Base-by-base conservation (phyloP, 2,888 invertebrate genomes). In the Anorthoa munda region DNA sequence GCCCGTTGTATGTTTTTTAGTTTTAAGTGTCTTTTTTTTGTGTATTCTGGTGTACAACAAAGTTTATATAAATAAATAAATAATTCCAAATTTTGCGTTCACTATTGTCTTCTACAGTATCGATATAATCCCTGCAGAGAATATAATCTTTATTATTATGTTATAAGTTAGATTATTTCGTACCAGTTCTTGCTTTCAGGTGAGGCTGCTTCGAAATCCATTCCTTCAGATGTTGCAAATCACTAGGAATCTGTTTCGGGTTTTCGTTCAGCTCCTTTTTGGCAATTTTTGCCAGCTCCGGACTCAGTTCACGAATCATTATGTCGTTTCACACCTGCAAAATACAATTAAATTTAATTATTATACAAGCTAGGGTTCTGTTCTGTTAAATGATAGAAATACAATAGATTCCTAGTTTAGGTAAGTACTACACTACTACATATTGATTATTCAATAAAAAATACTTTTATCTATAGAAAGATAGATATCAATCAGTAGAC, bases 131-230 rank as follows among this genome's bases (percentile, higher is more conserved):
- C 11, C n/a, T n/a, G 26, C 4, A 13, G 2, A 21, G 12, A 50
- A 74, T 12, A 15, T 15, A 12, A 18, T n/a, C 12, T 26, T 23
- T 70, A n/a, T 9, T 50, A 1, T n/a, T 18, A 23, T 23, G 5
- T 15, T 17, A 58, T 17, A 59, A 26, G 13, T 45, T 15, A 1
- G 17, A 56, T 18, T 5, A 23, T 31, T 39, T 18, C 18, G 13
- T 79, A 97, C 97, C 97, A 89, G 95, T 96, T 88, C 97, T 95
- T 13, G 97, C 96, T 82, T 89, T 93, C 60, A 97, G 89, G 86
- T 97, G 97, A 0, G 96, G 95, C 86, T 97, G 97, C 86, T 97
- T 96, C 5, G 92, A 88, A 64, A 97, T 92, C 97, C 97, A 97
- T 53, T 96, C 95, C 82, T 95, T 95, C 45, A 97, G 90, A 80